A percentile compares a stretch with the other conserved stretches of the same genome.
These are phyloP conservation scores for Athrips mouffetella DNA, from an alignment of 2,888 invertebrate species.

Conservation along the genomic window DNA sequence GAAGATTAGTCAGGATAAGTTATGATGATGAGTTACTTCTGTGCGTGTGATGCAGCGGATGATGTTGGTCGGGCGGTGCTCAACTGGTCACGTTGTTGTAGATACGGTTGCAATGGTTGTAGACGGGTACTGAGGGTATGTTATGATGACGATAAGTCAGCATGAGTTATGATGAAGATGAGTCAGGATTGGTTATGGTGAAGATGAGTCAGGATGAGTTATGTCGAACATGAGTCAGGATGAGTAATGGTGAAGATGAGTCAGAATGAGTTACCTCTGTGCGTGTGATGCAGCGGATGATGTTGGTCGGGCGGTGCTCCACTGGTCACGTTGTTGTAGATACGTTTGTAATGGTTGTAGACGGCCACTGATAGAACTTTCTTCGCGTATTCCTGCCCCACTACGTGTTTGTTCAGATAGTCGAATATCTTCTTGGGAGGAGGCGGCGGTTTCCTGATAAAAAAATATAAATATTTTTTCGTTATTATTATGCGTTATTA, in stretches of 20 bases:
- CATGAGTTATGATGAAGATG: too few species aligned
- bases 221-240: too few species aligned
- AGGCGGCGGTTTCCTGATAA: conserved; percentile 89
- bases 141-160: too few species aligned
- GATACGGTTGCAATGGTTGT: conserved; percentile 99
- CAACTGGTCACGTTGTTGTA: conserved; percentile 88
- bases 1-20: too few species aligned
- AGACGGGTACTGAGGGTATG: conserved; percentile 99
- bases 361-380: conserved; percentile 98
- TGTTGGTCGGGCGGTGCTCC: conserved; percentile 71
- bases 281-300: conserved; percentile 84
- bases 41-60: conserved; percentile 84
- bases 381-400: conserved; percentile 98
- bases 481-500: too few species aligned
- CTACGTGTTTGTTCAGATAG: conserved; percentile 96
- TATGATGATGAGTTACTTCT: conserved; percentile 80
- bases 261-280: conserved; percentile 76
- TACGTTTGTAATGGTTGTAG: conserved; percentile 99
- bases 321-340: conserved; percentile 91
- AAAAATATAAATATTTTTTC: too few species aligned
- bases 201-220: not conserved
- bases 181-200: not conserved
- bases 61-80: conserved; percentile 74
- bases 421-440: conserved; percentile 98
- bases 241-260: not conserved